These are phyloP conservation scores for Willowsia nigromaculata DNA, from an alignment of 2,888 invertebrate species.

Conservation along the genomic window DNA sequence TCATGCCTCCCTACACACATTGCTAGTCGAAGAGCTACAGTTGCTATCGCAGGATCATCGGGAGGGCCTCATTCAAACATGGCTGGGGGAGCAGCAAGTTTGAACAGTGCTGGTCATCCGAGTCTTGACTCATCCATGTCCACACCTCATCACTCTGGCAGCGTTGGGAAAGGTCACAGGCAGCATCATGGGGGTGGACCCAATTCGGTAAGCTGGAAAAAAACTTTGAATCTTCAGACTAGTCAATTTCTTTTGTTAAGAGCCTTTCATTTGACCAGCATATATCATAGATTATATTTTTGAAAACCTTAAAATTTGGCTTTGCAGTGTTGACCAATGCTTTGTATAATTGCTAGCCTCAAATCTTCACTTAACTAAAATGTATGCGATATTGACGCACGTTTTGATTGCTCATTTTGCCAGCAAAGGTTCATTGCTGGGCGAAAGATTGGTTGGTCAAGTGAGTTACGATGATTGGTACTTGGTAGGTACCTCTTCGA, in stretches of 20 bases:
- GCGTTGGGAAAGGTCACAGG: conserved; percentile 47
- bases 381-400: no score
- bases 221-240: no score
- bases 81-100: conserved; percentile 3
- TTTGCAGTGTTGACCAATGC: no score
- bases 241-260: no score
- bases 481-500: neutral
- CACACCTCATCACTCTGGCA: conserved; percentile 44
- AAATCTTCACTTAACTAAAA: no score
- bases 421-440: neutral
- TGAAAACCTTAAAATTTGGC: no score
- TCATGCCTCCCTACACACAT: conserved; percentile 32
- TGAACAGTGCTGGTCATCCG: conserved; percentile 66
- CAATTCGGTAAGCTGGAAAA: conserved; percentile 60
- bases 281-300: no score
- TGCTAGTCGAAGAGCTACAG: conserved; percentile 60
- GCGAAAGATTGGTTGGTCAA: neutral
- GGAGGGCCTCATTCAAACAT: neutral
- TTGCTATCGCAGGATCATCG: conserved; percentile 59
- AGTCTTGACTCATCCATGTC: conserved; percentile 73
- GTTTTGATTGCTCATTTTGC: no score
- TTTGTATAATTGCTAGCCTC: no score
- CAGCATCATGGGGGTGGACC: conserved; percentile 38
- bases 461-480: neutral
- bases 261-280: no score